Evolutionary conservation across 2,797 vertebrate genomes (phyloP), one percentile per base, ranked within the genome.

Genomic region (Cryptoblepharus egeriae): DNA sequence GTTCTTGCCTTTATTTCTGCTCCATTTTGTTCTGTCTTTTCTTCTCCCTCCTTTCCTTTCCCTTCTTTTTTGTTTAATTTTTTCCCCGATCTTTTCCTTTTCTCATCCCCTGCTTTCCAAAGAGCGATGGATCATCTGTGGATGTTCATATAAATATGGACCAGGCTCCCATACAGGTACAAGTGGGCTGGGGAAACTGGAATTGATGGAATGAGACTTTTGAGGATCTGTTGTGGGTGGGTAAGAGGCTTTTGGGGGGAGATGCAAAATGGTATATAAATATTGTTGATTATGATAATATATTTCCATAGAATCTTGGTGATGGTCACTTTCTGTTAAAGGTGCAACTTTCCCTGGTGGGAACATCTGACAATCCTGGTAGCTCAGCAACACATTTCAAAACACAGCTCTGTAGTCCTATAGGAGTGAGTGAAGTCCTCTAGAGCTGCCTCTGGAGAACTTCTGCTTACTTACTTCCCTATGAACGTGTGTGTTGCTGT

Each of bases 81-180:
- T 55, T 35, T 18, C 69, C 39, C 42, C 64, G 30, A 32, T 61
- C 58, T 77, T 52, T 55, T 80, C 92, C 89, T 91, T 91, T 64
- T 42, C 63, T 81, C 60, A 86, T 89, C 86, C 84, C 78, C 74
- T 90, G 90, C 88, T 83, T 57, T 87, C 69, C 83, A 85, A 92
- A 94, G 94, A 93, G 92, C 85, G 93, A 94, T 86, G 97, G 97
- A 72, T 97, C 95, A 79, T 94, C 97, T 35, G 96, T 98, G 90
- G 97, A 98, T 84, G 97, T 98, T 85, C 97, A 98, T 95, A 97
- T 98, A 78, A 98, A 98, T 90, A 95, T 98, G 97, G 97, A 98
- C 91, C 95, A 94, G 92, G 92, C 94, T 75, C 95, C 94, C 2
- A 89, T 95, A 88, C 95, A 95, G 95, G 95, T 95, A 94, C 86